phyloP scores from a whole-genome alignment of 2,888 invertebrate species.

The Hirtodrosophila alboralis region DNA sequence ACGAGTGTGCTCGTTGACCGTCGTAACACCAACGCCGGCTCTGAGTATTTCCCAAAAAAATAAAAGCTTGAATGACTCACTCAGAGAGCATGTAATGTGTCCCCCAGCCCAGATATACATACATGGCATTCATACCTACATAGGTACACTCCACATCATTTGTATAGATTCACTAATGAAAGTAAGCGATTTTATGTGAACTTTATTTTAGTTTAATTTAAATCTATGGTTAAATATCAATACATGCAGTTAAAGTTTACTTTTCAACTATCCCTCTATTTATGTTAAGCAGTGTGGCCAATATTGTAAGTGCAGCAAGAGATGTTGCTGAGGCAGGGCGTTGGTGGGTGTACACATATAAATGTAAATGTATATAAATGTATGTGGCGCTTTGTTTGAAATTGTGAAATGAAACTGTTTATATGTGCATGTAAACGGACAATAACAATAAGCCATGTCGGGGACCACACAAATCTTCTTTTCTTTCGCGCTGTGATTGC shows the following conservation, averaged over 20 bases:
- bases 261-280: conserved; percentile 10
- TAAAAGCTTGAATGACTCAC: conserved; percentile 43
- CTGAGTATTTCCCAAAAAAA: conserved; percentile 52
- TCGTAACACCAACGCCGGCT: conserved; percentile 12
- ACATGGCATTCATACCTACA: conserved; percentile 19
- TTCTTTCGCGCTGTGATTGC: conserved; percentile 34
- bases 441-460: conserved; percentile 28
- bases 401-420: conserved; percentile 20
- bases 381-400: conserved; percentile 37
- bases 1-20: conserved; percentile 1
- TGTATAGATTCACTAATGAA: neutral
- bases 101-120: conserved; percentile 40
- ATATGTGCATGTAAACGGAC: conserved; percentile 34
- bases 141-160: conserved; percentile 6
- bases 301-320: conserved; percentile 10
- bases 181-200: neutral
- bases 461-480: conserved; percentile 55
- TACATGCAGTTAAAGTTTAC: too few relatives aligned
- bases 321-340: neutral
- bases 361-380: neutral
- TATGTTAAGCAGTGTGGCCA: neutral
- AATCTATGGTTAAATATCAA: too few relatives aligned
- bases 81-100: conserved; percentile 42
- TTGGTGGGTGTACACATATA: neutral
- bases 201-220: too few relatives aligned